Conservation (phyloP, 2,113 vertebrate genomes). For the Hystrix brachyura region DNA sequence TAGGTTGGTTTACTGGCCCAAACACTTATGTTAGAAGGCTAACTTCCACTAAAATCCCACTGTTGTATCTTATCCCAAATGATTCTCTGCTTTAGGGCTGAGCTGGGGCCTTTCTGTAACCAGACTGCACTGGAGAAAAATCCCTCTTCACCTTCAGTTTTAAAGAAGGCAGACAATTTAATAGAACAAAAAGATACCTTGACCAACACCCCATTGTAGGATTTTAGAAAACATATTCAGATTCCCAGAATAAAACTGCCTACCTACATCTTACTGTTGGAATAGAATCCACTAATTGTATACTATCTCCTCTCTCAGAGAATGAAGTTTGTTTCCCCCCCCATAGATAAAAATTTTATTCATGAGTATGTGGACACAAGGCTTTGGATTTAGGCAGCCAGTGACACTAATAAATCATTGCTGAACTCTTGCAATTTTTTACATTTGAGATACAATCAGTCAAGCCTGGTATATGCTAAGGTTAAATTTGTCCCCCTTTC, state of each 20-base stretch:
- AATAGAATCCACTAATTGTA: neutral
- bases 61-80: neutral
- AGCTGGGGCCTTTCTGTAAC: neutral
- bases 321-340: neutral
- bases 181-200: neutral
- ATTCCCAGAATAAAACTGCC: neutral
- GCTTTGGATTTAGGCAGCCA: conserved; percentile 86
- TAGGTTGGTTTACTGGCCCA: neutral
- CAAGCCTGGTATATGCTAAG: neutral
- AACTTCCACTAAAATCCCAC: neutral
- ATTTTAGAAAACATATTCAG: neutral
- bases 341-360: conserved; percentile 85
- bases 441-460: neutral
- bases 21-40: neutral
- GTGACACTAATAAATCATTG: conserved; percentile 87
- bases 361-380: conserved; percentile 83
- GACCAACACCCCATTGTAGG: neutral
- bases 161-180: neutral
- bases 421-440: neutral
- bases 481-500: neutral
- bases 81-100: rapidly evolving
- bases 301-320: neutral
- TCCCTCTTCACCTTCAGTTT: neutral
- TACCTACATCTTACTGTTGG: neutral
- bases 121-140: neutral